Percentiles rank a stretch among this genome's conserved stretches.
Evolutionary conservation across 2,888 invertebrate genomes (phyloP).

Genomic region (Dicycla oo): DNA sequence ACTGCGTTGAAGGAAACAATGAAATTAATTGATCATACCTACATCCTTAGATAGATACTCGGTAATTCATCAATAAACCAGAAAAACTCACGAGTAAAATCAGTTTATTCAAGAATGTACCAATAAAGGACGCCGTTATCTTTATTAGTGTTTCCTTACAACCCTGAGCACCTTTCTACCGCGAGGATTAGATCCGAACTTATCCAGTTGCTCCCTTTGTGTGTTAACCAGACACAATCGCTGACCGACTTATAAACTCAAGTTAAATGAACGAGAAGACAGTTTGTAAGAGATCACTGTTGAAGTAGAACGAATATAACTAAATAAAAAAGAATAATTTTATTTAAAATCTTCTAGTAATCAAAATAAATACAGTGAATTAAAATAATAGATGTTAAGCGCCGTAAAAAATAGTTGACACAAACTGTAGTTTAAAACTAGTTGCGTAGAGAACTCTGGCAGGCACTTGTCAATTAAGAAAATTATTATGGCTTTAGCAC

Average conservation of each 20-base stretch:
- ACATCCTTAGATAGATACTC: neutral
- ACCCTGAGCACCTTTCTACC: conserved; percentile 67
- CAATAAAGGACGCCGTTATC: conserved; percentile 32
- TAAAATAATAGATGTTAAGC: conserved; percentile 5
- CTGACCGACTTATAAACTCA: conserved; percentile 76
- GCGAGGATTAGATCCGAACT: conserved; percentile 69
- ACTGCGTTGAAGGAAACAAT: neutral
- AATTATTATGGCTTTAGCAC: conserved; percentile 41
- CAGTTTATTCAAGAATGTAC: conserved; percentile 56
- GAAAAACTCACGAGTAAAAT: conserved; percentile 16
- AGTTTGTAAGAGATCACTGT: conserved; percentile 70
- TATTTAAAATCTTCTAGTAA: conserved; percentile 4
- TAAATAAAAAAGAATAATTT: conserved; percentile 10
- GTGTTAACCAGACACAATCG: conserved; percentile 61
- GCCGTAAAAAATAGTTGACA: conserved; percentile 24
- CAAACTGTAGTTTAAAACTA: conserved; percentile 7
- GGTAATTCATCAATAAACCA: neutral
- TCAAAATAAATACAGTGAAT: conserved; percentile 8
- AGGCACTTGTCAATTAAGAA: conserved; percentile 65
- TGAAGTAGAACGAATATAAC: conserved; percentile 64
- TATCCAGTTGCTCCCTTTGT: conserved; percentile 75
- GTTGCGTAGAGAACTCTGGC: conserved; percentile 52
- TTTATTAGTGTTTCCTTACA: conserved; percentile 73
- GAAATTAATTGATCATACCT: neutral
- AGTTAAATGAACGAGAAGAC: conserved; percentile 64